A percentile compares a stretch with the other conserved stretches of the same genome.
Conservation (phyloP, 2,113 vertebrate genomes). For the Saguinus midas region DNA sequence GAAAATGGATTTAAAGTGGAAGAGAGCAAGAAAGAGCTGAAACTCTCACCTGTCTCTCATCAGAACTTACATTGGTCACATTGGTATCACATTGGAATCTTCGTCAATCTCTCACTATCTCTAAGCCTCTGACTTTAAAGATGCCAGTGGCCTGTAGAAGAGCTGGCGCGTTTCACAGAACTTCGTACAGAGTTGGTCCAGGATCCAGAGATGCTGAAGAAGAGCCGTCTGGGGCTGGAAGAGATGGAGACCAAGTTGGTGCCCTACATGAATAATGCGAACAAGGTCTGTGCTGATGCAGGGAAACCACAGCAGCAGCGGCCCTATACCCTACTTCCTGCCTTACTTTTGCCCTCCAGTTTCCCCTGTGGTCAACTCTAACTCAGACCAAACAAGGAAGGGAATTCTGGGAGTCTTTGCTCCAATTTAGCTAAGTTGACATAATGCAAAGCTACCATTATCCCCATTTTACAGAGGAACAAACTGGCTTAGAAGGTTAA, state of each 20-base stretch:
- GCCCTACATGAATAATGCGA: not conserved
- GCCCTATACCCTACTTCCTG: not conserved
- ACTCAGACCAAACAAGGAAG: constrained; percentile 2
- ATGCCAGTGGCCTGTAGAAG: not conserved
- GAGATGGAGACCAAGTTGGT: not conserved
- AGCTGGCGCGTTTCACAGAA: not conserved
- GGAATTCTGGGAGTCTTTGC: not conserved
- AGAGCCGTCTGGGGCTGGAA: not conserved
- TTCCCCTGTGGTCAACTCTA: not conserved
- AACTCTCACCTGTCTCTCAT: not conserved
- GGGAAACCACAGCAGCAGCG: fast-evolving
- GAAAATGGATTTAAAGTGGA: not conserved
- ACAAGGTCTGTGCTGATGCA: not conserved
- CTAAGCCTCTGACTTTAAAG: not conserved
- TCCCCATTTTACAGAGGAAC: constrained; percentile 17
- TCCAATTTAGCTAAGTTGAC: not conserved
- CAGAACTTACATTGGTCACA: not conserved
- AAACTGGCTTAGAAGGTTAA: constrained; percentile 3
- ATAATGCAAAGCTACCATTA: not conserved
- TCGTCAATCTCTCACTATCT: not conserved
- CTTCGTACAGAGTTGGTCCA: not conserved
- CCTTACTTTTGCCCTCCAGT: not conserved
- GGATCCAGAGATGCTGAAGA: not conserved
- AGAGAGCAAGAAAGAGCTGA: not conserved
- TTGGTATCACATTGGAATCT: not conserved